phyloP scores from a whole-genome alignment of 2,888 invertebrate genomes.

The Mystacides longicornis region DNA sequence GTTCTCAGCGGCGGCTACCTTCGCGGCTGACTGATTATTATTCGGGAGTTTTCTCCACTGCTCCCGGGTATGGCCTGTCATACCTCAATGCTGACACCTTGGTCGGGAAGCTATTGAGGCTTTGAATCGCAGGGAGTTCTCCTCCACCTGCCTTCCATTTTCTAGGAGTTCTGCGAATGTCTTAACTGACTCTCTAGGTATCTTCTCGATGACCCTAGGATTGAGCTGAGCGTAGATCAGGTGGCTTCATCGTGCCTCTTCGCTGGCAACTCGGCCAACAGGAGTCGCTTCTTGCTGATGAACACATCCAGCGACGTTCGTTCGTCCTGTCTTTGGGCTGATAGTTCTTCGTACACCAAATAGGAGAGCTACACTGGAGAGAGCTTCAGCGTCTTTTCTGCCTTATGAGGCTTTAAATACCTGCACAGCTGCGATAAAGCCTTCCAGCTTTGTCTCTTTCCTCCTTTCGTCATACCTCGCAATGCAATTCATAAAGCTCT shows the following conservation, averaged over 20 bases:
- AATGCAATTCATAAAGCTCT: conserved; percentile 7
- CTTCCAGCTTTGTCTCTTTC: conserved; percentile 18
- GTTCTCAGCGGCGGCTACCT: neutral
- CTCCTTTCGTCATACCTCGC: conserved; percentile 9
- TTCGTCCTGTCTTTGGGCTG: conserved; percentile 16
- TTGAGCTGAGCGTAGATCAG: conserved; percentile 23
- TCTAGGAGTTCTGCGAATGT: conserved; percentile 7
- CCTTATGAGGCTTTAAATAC: conserved; percentile 22
- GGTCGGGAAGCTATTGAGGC: conserved; percentile 1
- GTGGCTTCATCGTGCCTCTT: conserved; percentile 22
- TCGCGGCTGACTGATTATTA: neutral
- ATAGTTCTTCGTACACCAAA: conserved; percentile 24
- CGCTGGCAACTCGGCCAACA: conserved; percentile 23
- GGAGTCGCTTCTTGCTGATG: conserved; percentile 22
- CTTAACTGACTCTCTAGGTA: conserved; percentile 13
- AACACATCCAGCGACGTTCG: conserved; percentile 19
- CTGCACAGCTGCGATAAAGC: conserved; percentile 19
- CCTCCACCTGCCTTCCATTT: conserved; percentile 5
- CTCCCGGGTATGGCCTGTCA: neutral
- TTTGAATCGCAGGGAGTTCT: neutral
- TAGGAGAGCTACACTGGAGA: conserved; percentile 24
- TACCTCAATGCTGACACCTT: conserved; percentile 4
- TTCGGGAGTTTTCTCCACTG: conserved; percentile 3
- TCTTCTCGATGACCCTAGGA: conserved; percentile 12
- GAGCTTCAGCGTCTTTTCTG: conserved; percentile 22